A percentile compares a stretch with the other conserved stretches of the same genome.
Conservation (phyloP, 1,140 invertebrate species). For the Triops cancriformis region DNA sequence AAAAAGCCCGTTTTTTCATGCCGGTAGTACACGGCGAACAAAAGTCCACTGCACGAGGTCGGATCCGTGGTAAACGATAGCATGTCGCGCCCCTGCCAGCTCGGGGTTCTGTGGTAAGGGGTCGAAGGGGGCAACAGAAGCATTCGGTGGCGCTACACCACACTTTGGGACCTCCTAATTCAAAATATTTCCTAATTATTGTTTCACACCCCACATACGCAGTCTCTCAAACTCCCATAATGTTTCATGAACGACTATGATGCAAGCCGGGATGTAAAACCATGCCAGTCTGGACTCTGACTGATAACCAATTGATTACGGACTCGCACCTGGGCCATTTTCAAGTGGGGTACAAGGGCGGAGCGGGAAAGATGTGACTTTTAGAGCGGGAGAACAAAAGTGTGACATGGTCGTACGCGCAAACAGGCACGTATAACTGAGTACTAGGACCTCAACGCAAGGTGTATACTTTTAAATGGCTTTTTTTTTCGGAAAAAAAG, state of each 20-base stretch:
- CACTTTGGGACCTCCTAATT: background rate
- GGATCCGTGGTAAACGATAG: background rate
- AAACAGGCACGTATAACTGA: background rate
- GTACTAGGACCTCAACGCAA: background rate
- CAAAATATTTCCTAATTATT: background rate
- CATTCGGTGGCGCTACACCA: background rate
- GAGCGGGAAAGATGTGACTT: background rate
- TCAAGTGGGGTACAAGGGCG: background rate
- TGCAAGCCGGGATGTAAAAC: background rate
- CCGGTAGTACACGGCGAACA: conserved; percentile 32
- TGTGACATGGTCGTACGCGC: conserved; percentile 1
- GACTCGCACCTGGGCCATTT: background rate
- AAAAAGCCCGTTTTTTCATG: conserved; percentile 29
- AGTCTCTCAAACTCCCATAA: too few relatives aligned
- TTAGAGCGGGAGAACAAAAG: background rate
- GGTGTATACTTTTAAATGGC: background rate
- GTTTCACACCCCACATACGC: background rate
- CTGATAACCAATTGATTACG: background rate
- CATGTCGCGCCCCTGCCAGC: background rate
- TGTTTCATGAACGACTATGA: background rate
- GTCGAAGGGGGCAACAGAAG: background rate
- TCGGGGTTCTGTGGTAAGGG: background rate
- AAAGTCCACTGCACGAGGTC: conserved; percentile 28
- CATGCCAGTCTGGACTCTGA: background rate
- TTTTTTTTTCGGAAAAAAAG: too few relatives aligned